Base-by-base conservation (phyloP, 2,888 invertebrate species). In the Pilophorus perplexus region DNA sequence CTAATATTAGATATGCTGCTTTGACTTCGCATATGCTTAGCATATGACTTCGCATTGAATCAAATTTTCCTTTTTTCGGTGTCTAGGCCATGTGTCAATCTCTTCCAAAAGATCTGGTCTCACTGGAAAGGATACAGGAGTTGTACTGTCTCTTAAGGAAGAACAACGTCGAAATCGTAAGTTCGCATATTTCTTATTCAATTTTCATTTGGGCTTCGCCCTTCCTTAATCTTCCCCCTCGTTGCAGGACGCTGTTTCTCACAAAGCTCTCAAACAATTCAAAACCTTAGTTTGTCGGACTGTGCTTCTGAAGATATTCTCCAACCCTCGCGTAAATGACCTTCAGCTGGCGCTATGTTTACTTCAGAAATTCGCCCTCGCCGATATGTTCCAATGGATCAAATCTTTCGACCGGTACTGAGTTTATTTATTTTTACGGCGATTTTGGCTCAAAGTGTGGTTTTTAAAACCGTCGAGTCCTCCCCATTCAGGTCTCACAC, bases 241-340 rank as follows among this genome's bases (percentile, higher is more conserved):
- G n/a, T n/a, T n/a, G n/a, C n/a, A n/a, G n/a, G n/a, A n/a, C n/a
- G n/a, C 46, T 16, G 46, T 12, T 4, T 6, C 14, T 6, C 37
- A 46, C 18, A 62, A 62, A 28, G 62, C 44, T 46, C 28, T 62
- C 28, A 62, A 62, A 28, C 33, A 33, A 14, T 16, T 20, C 8
- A 20, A 20, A 3, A 38, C 46, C 2, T 16, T 48, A n/a, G 48
- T 18, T 10, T 62, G 62, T 48, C 44, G 38, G 28, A 62, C 44
- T 40, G 33, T 62, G 25, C 37, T 62, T n/a, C 44, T 62, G 46
- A 62, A 48, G 33, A 33, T 62, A 38, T 62, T 62, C 14, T 27
- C 62, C 14, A 46, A 62, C 22, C 46, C 46, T 23, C 46, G 62
- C 25, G 8, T 18, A 40, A 18, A 27, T 3, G 62, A 62, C 48